Evolutionary conservation across 64 coral and sea anemone species (phyloP).

Genomic region (Hydrozoanthus tunicans): DNA sequence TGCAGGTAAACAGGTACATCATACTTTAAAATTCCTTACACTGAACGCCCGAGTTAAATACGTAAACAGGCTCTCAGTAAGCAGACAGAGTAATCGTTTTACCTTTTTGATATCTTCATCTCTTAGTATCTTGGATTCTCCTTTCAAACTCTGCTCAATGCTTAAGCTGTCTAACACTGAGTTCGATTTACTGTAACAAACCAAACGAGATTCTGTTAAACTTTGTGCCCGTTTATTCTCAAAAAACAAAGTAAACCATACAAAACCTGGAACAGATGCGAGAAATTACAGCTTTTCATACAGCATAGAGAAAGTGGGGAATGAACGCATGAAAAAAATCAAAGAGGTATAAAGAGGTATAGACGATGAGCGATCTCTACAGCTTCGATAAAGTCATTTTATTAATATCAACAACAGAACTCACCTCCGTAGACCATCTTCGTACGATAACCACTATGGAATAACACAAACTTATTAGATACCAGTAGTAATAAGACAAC

Average conservation of each 20-base stretch:
- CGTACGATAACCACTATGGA: conserved; percentile 29
- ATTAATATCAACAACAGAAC: not conserved
- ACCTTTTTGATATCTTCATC: conserved; percentile 60
- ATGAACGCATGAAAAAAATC: no score
- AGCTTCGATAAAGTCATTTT: no score
- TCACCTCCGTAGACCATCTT: conserved; percentile 12
- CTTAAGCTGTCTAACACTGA: conserved; percentile 19
- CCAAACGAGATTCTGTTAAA: not conserved
- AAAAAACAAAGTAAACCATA: not conserved
- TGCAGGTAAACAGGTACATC: no score
- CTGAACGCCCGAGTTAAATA: no score
- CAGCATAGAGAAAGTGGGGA: no score
- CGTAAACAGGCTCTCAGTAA: no score
- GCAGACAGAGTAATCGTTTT: not conserved
- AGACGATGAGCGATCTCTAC: no score
- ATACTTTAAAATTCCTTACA: no score
- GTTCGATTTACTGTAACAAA: not conserved
- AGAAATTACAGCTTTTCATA: no score
- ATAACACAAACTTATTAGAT: not conserved
- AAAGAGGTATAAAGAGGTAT: no score
- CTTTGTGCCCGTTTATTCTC: not conserved
- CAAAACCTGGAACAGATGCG: no score
- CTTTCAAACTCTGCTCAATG: conserved; percentile 52
- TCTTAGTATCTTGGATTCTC: conserved; percentile 42
- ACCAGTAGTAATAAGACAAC: no score